phyloP scores from a whole-genome alignment of 2,888 invertebrate species.

The Piscicola geometra region DNA sequence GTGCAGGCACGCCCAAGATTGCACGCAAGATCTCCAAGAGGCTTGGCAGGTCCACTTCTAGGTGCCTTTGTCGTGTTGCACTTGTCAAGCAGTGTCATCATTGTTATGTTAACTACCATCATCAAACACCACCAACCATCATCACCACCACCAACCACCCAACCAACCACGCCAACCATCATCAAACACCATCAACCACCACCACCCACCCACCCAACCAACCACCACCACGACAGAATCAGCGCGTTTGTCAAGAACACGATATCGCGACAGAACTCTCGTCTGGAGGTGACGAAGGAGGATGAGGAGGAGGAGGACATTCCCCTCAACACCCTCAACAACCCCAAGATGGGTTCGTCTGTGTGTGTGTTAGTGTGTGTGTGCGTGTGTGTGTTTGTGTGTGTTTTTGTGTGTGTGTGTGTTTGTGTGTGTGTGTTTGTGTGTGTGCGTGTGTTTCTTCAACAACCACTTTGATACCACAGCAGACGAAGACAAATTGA shows the following conservation, averaged over 20 bases:
- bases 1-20: background rate
- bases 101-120: background rate
- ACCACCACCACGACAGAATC: slow-evolving; percentile 1
- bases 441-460: background rate
- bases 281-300: slow-evolving; percentile 17
- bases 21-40: background rate
- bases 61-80: background rate
- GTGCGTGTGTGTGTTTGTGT: background rate
- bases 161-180: background rate
- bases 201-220: too few species aligned
- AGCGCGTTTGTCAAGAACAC: slow-evolving; percentile 14
- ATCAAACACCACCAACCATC: background rate
- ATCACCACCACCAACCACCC: background rate
- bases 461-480: too few species aligned
- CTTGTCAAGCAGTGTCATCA: background rate
- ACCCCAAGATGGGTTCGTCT: background rate
- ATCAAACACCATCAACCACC: background rate
- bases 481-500: background rate
- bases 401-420: background rate
- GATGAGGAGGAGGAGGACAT: background rate
- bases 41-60: background rate
- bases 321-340: background rate
- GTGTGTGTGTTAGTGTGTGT: background rate
- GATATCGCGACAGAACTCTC: slow-evolving; percentile 8
- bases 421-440: background rate